phyloP scores from a whole-genome alignment of 2,888 invertebrate species.

The Deroplatys truncata region DNA sequence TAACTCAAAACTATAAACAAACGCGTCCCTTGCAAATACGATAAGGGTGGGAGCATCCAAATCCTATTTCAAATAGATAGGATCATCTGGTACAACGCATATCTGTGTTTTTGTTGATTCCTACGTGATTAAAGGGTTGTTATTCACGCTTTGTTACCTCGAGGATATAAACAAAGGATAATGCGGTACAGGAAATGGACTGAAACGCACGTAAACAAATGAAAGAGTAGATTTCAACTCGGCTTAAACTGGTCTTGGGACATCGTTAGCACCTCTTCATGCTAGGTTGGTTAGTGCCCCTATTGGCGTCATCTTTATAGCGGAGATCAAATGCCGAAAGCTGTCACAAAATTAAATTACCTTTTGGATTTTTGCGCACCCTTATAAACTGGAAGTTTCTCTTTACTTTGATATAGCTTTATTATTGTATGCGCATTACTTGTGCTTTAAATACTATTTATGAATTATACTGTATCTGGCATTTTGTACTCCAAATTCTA shows the following conservation, averaged over 20 bases:
- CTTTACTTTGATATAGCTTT: too few relatives aligned
- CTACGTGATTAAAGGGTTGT: not conserved
- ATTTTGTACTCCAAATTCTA: too few relatives aligned
- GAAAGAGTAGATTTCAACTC: not conserved
- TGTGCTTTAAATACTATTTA: too few relatives aligned
- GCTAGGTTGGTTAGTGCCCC: too few relatives aligned
- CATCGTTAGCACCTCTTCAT: too few relatives aligned
- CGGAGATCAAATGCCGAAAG: too few relatives aligned
- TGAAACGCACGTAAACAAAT: not conserved
- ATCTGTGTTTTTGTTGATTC: not conserved
- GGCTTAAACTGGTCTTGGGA: not conserved
- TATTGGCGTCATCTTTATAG: too few relatives aligned
- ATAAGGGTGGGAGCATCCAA: not conserved
- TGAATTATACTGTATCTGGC: too few relatives aligned
- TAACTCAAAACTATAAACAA: not conserved
- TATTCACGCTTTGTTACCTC: not conserved
- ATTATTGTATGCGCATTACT: too few relatives aligned
- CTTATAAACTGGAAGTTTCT: too few relatives aligned
- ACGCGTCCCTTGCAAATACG: not conserved
- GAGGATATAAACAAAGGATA: not conserved
- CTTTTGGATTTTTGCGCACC: too few relatives aligned
- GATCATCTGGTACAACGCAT: not conserved
- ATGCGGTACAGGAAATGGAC: not conserved
- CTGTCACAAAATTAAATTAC: too few relatives aligned
- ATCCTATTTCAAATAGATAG: not conserved